These are phyloP conservation scores for Cossypha caffra DNA, from an alignment of 2,797 vertebrate genomes.

Conservation along the genomic window DNA sequence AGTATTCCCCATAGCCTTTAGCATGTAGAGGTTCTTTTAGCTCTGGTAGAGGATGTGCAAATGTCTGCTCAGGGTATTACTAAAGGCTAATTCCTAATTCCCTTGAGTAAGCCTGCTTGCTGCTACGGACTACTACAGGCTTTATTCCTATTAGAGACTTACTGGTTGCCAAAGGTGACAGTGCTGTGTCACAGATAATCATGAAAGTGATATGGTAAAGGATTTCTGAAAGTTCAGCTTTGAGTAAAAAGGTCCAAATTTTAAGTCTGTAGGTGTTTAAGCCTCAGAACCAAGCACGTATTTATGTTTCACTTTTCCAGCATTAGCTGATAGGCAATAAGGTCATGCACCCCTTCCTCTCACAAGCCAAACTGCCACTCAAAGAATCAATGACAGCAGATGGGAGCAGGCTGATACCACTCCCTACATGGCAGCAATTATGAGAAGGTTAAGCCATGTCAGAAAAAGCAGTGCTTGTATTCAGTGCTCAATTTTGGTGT, in stretches of 20 bases:
- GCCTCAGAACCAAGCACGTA: background rate
- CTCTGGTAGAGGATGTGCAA: slow-evolving; percentile 23
- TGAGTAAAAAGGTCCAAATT: background rate
- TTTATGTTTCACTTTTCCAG: background rate
- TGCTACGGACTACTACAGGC: slow-evolving; percentile 50
- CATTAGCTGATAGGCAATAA: background rate
- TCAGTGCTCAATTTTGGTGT: background rate
- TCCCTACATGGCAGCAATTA: background rate
- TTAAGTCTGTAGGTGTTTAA: background rate
- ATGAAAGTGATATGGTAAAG: background rate
- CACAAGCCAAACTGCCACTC: background rate
- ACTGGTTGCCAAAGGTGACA: slow-evolving; percentile 50
- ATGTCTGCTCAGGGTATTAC: slow-evolving; percentile 47
- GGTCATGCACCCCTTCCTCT: background rate
- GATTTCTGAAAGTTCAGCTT: background rate
- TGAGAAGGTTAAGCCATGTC: background rate
- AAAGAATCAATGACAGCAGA: background rate
- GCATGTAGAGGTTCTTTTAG: slow-evolving; percentile 39
- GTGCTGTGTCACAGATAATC: slow-evolving; percentile 29
- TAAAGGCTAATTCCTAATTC: slow-evolving; percentile 74
- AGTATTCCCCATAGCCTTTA: slow-evolving; percentile 3
- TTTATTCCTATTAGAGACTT: slow-evolving; percentile 62
- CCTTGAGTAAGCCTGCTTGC: slow-evolving; percentile 66
- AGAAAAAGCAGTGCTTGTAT: background rate
- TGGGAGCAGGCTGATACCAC: background rate